Percentiles rank a stretch among this genome's conserved stretches.
Evolutionary conservation across 1,140 invertebrate genomes (phyloP).

Genomic region (Atopsyche davidsoni): DNA sequence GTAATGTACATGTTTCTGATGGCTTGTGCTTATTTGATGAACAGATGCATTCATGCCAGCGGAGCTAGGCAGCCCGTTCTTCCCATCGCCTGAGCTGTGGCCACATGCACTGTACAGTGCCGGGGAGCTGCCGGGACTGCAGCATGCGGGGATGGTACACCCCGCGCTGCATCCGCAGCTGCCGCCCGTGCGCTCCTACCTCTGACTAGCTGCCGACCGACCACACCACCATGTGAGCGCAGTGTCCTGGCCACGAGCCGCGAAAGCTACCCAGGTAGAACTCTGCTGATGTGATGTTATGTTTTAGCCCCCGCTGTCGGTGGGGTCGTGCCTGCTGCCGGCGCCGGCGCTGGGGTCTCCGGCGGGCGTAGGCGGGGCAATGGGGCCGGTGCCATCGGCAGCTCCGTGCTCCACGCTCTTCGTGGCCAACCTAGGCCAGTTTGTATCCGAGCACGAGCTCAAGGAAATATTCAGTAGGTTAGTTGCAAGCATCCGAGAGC

Average conservation of each 20-base stretch:
- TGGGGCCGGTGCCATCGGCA: slow-evolving; percentile 66
- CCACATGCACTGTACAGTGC: slow-evolving; percentile 81
- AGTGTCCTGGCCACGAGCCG: no score
- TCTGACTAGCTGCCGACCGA: slow-evolving; percentile 93
- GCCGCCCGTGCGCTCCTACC: slow-evolving; percentile 90
- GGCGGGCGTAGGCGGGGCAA: slow-evolving; percentile 73
- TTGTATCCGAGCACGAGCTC: slow-evolving; percentile 93
- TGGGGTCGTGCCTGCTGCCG: slow-evolving; percentile 72
- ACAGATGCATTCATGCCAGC: slow-evolving; percentile 34
- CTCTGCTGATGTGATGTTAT: slow-evolving; percentile 39
- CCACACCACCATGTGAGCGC: slow-evolving; percentile 47
- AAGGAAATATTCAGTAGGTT: slow-evolving; percentile 97
- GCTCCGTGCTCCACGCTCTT: slow-evolving; percentile 95
- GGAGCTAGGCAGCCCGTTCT: slow-evolving; percentile 92
- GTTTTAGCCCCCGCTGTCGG: slow-evolving; percentile 72
- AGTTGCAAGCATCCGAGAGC: slow-evolving; percentile 23
- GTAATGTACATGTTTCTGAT: no score
- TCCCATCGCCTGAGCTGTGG: slow-evolving; percentile 86
- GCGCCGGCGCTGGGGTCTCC: slow-evolving; percentile 77
- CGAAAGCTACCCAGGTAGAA: no score
- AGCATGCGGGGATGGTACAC: slow-evolving; percentile 85
- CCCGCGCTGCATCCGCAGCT: slow-evolving; percentile 95
- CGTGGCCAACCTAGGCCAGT: slow-evolving; percentile 93
- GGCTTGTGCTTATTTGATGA: slow-evolving; percentile 5
- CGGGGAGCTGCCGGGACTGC: slow-evolving; percentile 76